These are phyloP conservation scores for Hyposoter didymator DNA, from an alignment of 2,888 invertebrate species.

Conservation along the genomic window DNA sequence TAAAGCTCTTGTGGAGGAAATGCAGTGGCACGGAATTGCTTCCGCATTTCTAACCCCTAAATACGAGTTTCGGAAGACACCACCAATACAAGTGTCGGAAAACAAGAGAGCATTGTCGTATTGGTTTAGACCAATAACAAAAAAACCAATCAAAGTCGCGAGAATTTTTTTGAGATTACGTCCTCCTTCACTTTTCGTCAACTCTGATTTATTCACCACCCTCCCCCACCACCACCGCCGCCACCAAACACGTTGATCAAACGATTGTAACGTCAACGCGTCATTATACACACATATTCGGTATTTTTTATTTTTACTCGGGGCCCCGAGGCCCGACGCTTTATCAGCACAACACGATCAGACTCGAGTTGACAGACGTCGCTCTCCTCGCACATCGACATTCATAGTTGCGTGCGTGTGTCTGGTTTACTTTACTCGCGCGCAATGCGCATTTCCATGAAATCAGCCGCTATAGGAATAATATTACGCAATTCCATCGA, in stretches of 20 bases:
- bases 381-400: conserved; percentile 41
- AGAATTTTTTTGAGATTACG: conserved; percentile 14
- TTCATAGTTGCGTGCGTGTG: neutral
- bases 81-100: conserved; percentile 15
- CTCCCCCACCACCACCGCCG: neutral
- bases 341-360: conserved; percentile 10
- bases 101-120: conserved; percentile 13
- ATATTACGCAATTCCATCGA: neutral
- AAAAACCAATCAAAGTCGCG: neutral
- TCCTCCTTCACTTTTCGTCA: neutral
- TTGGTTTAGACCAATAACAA: neutral
- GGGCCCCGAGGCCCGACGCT: neutral
- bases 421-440: too few relatives aligned
- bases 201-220: neutral
- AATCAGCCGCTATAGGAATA: neutral
- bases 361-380: conserved; percentile 13
- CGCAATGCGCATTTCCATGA: neutral
- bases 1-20: neutral
- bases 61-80: conserved; percentile 8
- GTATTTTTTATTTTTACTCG: neutral
- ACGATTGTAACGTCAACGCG: conserved; percentile 21
- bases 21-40: conserved; percentile 1
- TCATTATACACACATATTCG: conserved; percentile 25
- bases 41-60: conserved; percentile 47
- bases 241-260: conserved; percentile 31